These are phyloP conservation scores for Drosophila hamatofila DNA, from an alignment of 2,888 invertebrate genomes.

Conservation along the genomic window DNA sequence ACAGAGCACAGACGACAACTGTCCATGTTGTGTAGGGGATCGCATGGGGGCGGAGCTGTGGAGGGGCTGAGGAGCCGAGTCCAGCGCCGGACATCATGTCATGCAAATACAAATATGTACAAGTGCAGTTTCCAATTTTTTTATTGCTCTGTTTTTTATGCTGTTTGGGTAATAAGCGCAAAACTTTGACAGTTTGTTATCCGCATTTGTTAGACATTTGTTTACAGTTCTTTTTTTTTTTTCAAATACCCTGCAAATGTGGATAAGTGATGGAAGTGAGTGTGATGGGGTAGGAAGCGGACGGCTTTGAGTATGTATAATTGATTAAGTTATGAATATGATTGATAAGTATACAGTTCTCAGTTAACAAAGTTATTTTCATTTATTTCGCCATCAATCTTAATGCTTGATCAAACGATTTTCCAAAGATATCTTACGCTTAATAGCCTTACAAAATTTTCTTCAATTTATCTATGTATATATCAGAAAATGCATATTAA, in stretches of 20 bases:
- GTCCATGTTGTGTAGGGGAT: constrained; percentile 37
- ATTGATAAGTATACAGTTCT: too few species aligned
- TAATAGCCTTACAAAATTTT: too few species aligned
- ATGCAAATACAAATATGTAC: constrained; percentile 59
- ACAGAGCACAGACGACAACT: constrained; percentile 53
- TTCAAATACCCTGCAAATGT: neutral
- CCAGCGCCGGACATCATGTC: constrained; percentile 58
- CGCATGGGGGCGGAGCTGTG: neutral
- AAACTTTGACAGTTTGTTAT: constrained; percentile 84
- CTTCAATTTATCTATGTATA: too few species aligned
- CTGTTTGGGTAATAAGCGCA: constrained; percentile 73
- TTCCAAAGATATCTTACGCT: too few species aligned
- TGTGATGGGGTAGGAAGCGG: too few species aligned
- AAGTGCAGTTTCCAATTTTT: constrained; percentile 42
- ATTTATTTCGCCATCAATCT: too few species aligned
- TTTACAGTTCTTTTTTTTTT: constrained; percentile 24
- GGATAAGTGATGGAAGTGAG: neutral
- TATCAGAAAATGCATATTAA: too few species aligned
- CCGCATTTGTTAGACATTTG: constrained; percentile 71
- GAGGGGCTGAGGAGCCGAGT: neutral
- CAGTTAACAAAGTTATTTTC: too few species aligned
- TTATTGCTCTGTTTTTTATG: constrained; percentile 14
- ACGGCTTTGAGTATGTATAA: too few species aligned
- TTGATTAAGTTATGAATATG: too few species aligned
- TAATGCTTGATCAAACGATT: too few species aligned